Conservation (phyloP, 2,113 vertebrate genomes). For the Notothenia coriiceps region DNA sequence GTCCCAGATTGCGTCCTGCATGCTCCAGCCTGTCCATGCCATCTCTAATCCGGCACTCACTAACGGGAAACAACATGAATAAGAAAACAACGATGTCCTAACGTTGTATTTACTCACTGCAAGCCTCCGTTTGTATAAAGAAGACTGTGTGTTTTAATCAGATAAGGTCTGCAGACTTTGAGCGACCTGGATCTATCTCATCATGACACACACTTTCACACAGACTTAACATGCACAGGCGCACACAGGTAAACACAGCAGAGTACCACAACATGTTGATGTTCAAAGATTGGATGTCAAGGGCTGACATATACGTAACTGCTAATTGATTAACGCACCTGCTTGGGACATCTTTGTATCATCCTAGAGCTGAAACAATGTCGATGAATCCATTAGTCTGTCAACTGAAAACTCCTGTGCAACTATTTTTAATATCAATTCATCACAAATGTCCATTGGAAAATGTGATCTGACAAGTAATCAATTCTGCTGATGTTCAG, state of each 20-base stretch:
- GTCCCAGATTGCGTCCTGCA: conserved; percentile 23
- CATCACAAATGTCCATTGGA: not conserved
- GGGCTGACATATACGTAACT: not conserved
- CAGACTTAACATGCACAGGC: not conserved
- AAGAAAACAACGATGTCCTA: conserved; percentile 26
- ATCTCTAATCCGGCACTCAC: not conserved
- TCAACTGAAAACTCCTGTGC: not conserved
- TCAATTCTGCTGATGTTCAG: no score
- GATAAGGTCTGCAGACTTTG: conserved; percentile 31
- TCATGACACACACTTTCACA: not conserved
- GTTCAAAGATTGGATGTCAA: no score
- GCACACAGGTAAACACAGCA: not conserved
- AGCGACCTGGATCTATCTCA: not conserved
- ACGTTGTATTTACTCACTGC: conserved; percentile 48
- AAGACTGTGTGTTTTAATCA: not conserved
- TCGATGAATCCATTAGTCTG: not conserved
- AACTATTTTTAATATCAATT: not conserved
- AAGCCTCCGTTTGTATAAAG: conserved; percentile 12
- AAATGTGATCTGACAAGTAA: not conserved
- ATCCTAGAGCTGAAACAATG: not conserved
- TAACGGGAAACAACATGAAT: conserved; percentile 34
- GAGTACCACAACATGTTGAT: not conserved
- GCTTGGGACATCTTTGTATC: not conserved
- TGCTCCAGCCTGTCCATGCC: conserved; percentile 51
- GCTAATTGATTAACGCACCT: not conserved